phyloP scores from a whole-genome alignment of 2,113 vertebrate genomes.

The Pristiophorus japonicus region DNA sequence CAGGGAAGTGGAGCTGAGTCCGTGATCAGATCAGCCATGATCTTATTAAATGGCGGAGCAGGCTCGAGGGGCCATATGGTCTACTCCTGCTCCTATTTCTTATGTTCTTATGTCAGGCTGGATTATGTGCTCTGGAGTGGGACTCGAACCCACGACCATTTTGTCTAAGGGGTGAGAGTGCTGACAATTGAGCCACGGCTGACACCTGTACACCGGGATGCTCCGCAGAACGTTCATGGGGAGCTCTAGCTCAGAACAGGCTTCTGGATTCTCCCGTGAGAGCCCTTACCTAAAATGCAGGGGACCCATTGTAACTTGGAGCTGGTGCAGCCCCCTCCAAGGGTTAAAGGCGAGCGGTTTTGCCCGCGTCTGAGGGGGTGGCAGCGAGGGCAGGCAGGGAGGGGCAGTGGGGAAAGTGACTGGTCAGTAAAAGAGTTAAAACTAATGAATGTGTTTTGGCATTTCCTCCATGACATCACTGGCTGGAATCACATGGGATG shows the following conservation, averaged over 20 bases:
- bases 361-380: neutral
- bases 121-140: neutral
- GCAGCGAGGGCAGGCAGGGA: neutral
- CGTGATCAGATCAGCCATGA: no score
- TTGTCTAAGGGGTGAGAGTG: neutral
- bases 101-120: no score
- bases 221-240: neutral
- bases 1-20: no score
- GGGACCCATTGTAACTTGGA: neutral
- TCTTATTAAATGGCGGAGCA: no score
- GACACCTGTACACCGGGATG: no score
- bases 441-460: neutral
- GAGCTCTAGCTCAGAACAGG: neutral
- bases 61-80: no score
- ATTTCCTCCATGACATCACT: slow-evolving; percentile 23
- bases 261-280: neutral
- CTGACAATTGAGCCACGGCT: neutral
- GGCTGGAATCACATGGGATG: slow-evolving; percentile 14
- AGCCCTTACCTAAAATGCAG: neutral
- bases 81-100: no score
- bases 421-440: slow-evolving; percentile 16
- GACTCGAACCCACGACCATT: neutral
- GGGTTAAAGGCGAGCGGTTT: neutral
- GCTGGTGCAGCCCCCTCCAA: neutral
- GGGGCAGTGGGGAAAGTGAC: neutral